Base-by-base conservation (phyloP, 2,797 vertebrate genomes). In the Coregonus suidteri region DNA sequence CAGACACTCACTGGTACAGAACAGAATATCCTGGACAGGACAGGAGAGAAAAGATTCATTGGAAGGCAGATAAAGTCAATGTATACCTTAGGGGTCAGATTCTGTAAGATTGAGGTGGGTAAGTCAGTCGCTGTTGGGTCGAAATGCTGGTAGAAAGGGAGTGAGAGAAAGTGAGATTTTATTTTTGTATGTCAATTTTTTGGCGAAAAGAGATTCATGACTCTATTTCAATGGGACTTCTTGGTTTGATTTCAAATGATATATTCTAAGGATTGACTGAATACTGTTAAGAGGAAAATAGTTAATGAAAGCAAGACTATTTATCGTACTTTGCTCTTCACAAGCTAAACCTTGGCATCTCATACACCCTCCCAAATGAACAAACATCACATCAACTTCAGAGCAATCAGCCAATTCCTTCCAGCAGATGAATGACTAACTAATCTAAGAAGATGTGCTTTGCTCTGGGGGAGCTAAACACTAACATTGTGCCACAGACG, bases 1-100 rank as follows among this genome's bases (percentile, higher is more conserved):
- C 76, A 99, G 76, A 67, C 95, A 97, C 59, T 97, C 95, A 0
- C 89, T 81, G 0, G 93, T 95, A 59, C 96, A 97, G 88, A 98
- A 99, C 5, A 98, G 93, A 82, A 98, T 87, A 75, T 98, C 97
- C 98, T 99, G 89, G 4, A 54, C 4, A 11, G 41, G 41, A 47
- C 41, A 20, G 37, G 6, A 62, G 73, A 62, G 54, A 34, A 25
- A 5, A 13, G n/a, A 79, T 81, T 82, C 74, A 86, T 80, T 85
- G 9, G 16, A 18, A n/a, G 16, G 16, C 66, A 78, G 76, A 83
- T 80, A 85, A 75, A 75, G 74, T 13, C 72, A 59, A 76, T 88
- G 87, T 77, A 84, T 66, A 76, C 71, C 37, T 72, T 64, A 74
- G 79, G 78, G 75, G 81, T 65, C 75, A 82, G 81, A 82, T 16